A percentile compares a stretch with the other conserved stretches of the same genome.
These are phyloP conservation scores for Drosophila parthenogenetica DNA, from an alignment of 2,888 invertebrate genomes.

Conservation along the genomic window DNA sequence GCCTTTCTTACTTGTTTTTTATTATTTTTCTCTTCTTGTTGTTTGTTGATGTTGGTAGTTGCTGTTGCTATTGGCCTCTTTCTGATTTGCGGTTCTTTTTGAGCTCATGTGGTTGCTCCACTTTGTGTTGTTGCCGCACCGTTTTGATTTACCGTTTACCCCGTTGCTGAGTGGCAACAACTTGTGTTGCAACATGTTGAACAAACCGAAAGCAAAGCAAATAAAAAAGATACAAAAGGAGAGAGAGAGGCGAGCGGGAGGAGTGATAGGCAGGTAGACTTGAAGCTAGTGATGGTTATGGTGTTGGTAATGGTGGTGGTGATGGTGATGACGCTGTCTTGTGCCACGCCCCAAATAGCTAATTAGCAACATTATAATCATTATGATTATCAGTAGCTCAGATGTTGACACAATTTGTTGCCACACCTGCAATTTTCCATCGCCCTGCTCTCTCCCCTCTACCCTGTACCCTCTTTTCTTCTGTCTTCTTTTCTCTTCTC, in stretches of 20 bases:
- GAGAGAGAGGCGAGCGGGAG: not conserved
- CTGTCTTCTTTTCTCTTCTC: not conserved
- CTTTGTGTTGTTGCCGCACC: conserved; percentile 36
- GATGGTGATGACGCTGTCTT: conserved; percentile 7
- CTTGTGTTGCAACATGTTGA: conserved; percentile 34
- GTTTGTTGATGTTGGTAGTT: not conserved
- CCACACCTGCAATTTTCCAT: conserved; percentile 25
- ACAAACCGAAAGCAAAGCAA: not conserved
- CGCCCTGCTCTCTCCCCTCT: not conserved
- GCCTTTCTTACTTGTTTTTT: no score
- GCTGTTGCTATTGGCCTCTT: conserved; percentile 40
- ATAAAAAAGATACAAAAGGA: not conserved
- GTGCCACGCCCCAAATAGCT: conserved; percentile 42
- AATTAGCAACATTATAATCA: conserved; percentile 48
- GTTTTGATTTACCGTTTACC: conserved; percentile 62
- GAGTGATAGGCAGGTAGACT: not conserved
- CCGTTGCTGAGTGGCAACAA: conserved; percentile 43
- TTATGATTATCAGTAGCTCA: conserved; percentile 22
- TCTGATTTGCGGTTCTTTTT: conserved; percentile 22
- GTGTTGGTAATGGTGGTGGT: not conserved
- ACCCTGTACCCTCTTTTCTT: not conserved
- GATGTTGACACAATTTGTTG: conserved; percentile 49
- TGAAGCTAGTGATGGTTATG: not conserved
- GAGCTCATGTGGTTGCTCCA: conserved; percentile 36
- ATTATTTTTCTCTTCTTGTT: conserved; percentile 14